A percentile compares a stretch with the other conserved stretches of the same genome.
Evolutionary conservation across 2,888 invertebrate genomes (phyloP).

Genomic region (Ellobium chinense): DNA sequence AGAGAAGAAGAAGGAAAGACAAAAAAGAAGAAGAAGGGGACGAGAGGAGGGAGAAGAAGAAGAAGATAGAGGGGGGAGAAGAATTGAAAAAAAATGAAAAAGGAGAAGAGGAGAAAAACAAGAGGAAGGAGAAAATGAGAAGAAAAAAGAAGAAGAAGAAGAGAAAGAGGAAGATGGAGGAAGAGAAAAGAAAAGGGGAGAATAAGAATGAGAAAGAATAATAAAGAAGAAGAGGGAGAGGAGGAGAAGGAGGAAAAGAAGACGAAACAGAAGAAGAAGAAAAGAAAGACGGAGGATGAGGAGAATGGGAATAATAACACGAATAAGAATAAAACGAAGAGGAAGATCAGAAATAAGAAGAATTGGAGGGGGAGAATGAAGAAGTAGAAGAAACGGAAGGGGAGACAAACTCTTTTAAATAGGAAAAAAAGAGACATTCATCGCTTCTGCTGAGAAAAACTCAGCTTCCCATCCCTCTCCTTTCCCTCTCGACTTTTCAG

Average conservation of each 20-base stretch:
- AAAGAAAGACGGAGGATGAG: background rate
- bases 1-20: background rate
- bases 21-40: background rate
- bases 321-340: constrained; percentile 1
- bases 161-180: background rate
- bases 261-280: background rate
- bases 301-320: background rate
- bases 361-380: background rate
- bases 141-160: background rate
- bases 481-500: too few relatives aligned
- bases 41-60: background rate
- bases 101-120: too few relatives aligned
- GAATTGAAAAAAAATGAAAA: background rate
- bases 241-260: background rate
- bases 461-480: too few relatives aligned
- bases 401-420: background rate
- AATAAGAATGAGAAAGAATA: background rate
- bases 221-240: background rate
- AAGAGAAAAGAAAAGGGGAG: background rate
- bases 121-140: background rate
- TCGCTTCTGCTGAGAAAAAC: too few relatives aligned
- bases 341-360: background rate
- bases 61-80: background rate
- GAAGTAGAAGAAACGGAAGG: background rate
- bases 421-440: too few relatives aligned